Evolutionary conservation across 2,888 invertebrate species (phyloP), one percentile per base, ranked within the genome.

Genomic region (Nasonia oneida): DNA sequence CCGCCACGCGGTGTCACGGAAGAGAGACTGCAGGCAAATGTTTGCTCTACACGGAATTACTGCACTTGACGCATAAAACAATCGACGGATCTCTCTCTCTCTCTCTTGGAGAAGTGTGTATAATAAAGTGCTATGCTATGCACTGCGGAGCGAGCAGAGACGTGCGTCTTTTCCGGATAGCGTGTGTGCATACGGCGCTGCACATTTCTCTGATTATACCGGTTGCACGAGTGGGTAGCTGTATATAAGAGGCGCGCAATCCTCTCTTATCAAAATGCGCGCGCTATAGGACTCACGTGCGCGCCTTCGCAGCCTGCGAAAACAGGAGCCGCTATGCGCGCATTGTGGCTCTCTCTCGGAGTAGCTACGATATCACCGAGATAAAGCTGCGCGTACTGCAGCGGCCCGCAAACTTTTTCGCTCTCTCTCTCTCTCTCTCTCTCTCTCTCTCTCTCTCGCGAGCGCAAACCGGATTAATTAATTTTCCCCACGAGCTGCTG

Each of bases 201-300:
- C 74, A 78, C 64, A 78, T 53, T 80, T 77, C 81, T 77, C 85
- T 81, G 85, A 85, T 81, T 81, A n/a, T 61, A 85, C 78, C 77
- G 78, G 50, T 64, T 80, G 23, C 67, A 23, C 23, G 12, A 47
- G 37, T 37, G 0, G 14, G 23, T 23, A 23, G 23, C 23, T 23
- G 18, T 33, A 39, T n/a, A 23, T n/a, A 39, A 37, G 37, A 29
- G 29, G 29, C 2, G 50, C 42, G 42, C 82, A 84, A 87, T 87
- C 79, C 86, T 87, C 84, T 87, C 81, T 87, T 87, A 87, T 87
- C 86, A 81, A 84, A 87, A 81, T 71, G 81, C 71, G 57, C 71
- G 57, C 70, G 57, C 84, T 33, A 29, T 64, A 64, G 74, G 47
- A 42, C 33, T 71, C 33, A 12, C 37, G 37, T 53, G 39, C 39